phyloP scores from a whole-genome alignment of 2,888 invertebrate species.

The Poecilus cupreus region DNA sequence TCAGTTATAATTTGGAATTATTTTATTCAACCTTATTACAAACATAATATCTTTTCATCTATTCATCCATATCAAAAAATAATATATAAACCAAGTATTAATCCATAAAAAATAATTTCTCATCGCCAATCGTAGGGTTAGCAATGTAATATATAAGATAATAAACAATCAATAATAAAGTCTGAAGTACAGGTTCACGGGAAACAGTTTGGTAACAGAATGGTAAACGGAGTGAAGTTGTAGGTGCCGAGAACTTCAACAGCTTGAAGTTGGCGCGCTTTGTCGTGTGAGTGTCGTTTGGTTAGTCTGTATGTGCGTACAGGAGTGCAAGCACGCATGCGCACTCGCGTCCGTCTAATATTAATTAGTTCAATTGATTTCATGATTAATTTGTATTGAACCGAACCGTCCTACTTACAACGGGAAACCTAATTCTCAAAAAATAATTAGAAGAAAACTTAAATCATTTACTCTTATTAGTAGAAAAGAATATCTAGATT shows the following conservation, averaged over 20 bases:
- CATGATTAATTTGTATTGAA: constrained; percentile 40
- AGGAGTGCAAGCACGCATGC: constrained; percentile 47
- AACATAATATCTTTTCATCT: constrained; percentile 57
- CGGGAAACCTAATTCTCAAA: background rate
- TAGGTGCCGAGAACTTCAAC: constrained; percentile 6
- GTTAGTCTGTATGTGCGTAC: constrained; percentile 32
- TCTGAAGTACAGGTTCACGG: constrained; percentile 53
- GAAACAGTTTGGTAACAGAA: constrained; percentile 56
- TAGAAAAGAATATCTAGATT: constrained; percentile 15
- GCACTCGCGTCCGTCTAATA: constrained; percentile 23
- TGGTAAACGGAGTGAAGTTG: constrained; percentile 54
- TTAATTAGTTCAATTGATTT: constrained; percentile 43
- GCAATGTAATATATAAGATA: constrained; percentile 56
- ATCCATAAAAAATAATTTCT: constrained; percentile 48
- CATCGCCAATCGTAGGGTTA: constrained; percentile 29
- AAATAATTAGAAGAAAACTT: constrained; percentile 12
- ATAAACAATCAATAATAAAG: constrained; percentile 55
- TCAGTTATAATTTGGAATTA: constrained; percentile 50
- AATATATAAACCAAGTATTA: constrained; percentile 57
- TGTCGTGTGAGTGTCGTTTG: constrained; percentile 27
- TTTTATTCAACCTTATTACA: constrained; percentile 60
- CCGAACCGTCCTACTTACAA: constrained; percentile 38
- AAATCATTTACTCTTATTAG: constrained; percentile 18
- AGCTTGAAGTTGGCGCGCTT: constrained; percentile 27
- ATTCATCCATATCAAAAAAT: constrained; percentile 58